These are phyloP conservation scores for Eupithecia abbreviata DNA, from an alignment of 2,888 invertebrate species.

Conservation along the genomic window DNA sequence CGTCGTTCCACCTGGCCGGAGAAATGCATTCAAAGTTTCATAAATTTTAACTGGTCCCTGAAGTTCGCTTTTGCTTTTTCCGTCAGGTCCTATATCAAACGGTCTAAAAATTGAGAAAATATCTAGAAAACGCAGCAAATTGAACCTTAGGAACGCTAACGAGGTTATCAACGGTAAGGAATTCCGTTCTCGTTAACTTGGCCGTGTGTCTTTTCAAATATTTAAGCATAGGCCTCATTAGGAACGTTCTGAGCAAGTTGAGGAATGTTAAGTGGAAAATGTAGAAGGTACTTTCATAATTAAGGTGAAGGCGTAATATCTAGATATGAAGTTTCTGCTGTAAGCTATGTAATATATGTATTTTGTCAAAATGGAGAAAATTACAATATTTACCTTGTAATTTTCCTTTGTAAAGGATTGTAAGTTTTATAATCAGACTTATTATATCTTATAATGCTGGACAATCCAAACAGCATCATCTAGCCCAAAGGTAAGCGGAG, in stretches of 20 bases:
- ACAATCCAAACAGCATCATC: no score
- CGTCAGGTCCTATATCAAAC: neutral
- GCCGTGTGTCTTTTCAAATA: slow-evolving; percentile 25
- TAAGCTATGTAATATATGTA: neutral
- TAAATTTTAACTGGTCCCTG: neutral
- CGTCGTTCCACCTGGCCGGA: neutral
- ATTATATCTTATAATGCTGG: no score
- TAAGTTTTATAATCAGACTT: neutral
- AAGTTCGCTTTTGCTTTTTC: neutral
- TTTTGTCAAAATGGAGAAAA: no score
- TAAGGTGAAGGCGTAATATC: neutral
- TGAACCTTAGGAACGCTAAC: neutral
- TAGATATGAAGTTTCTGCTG: neutral
- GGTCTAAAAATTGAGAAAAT: neutral
- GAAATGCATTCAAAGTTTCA: neutral
- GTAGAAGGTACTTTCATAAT: neutral
- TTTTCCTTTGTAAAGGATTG: neutral
- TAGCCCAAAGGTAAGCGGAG: no score
- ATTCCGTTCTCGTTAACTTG: slow-evolving; percentile 8
- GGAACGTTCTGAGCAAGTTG: neutral
- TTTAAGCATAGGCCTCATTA: slow-evolving; percentile 22
- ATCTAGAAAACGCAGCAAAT: neutral
- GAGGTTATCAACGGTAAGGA: neutral
- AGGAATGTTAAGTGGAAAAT: neutral
- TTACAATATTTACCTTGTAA: no score